Evolutionary conservation across 1,140 invertebrate genomes (phyloP).

Genomic region (Drosophila equinoxialis): DNA sequence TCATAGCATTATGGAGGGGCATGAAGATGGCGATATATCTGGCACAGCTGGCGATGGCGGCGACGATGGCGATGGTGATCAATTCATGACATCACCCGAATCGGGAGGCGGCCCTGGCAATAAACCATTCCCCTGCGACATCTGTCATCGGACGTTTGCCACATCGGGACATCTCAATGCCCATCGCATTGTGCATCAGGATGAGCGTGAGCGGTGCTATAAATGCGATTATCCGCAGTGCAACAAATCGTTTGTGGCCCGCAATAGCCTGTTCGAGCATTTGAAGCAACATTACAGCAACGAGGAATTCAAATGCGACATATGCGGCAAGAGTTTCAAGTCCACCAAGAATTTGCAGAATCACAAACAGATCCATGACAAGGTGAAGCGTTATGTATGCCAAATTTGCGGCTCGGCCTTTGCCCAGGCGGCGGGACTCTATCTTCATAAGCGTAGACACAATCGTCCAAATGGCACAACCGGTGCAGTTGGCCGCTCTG

Average conservation of each 20-base stretch:
- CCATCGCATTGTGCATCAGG: constrained; percentile 69
- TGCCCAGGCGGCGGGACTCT: constrained; percentile 82
- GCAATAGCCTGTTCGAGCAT: constrained; percentile 83
- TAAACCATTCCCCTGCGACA: constrained; percentile 63
- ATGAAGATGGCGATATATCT: constrained; percentile 7
- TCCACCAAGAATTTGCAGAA: constrained; percentile 79
- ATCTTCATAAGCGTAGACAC: constrained; percentile 83
- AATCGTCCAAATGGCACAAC: constrained; percentile 70
- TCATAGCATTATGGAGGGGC: constrained; percentile 62
- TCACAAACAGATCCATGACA: constrained; percentile 83
- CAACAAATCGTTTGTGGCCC: constrained; percentile 82
- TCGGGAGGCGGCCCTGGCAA: constrained; percentile 3
- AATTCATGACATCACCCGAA: constrained; percentile 28
- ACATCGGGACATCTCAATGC: constrained; percentile 65
- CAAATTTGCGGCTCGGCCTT: constrained; percentile 83
- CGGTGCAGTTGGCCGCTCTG: constrained; percentile 59
- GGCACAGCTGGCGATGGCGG: constrained; percentile 3
- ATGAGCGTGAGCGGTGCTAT: constrained; percentile 64
- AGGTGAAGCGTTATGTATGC: constrained; percentile 83
- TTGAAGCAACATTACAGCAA: constrained; percentile 83
- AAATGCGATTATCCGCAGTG: constrained; percentile 77
- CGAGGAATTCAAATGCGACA: constrained; percentile 83
- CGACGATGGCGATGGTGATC: constrained; percentile 31
- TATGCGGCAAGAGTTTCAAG: constrained; percentile 82
- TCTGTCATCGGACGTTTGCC: constrained; percentile 67